A percentile compares a stretch with the other conserved stretches of the same genome.
These are phyloP conservation scores for Microcebus ravelobensis DNA, from an alignment of 2,113 vertebrate species.

Conservation along the genomic window DNA sequence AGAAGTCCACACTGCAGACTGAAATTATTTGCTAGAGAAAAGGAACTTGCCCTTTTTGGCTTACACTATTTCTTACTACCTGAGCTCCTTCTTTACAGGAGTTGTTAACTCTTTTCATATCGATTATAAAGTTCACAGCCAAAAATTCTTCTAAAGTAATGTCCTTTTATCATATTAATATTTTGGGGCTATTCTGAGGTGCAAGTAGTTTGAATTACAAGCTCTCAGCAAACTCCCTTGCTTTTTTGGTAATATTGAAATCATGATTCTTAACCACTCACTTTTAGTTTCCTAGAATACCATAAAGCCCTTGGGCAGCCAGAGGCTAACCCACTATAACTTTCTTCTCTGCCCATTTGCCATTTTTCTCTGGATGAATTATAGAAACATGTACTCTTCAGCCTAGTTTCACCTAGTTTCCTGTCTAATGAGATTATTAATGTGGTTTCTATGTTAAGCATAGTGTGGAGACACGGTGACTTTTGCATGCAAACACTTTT, in stretches of 20 bases:
- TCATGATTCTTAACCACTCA: neutral
- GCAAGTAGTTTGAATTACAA: constrained; percentile 50
- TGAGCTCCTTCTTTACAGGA: neutral
- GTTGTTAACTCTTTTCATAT: constrained; percentile 8
- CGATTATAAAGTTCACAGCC: neutral
- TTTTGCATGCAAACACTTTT: neutral
- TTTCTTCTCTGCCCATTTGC: neutral
- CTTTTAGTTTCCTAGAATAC: neutral
- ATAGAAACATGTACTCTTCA: neutral
- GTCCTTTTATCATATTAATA: neutral
- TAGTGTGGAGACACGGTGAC: neutral
- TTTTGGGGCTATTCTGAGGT: constrained; percentile 30
- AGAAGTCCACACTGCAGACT: neutral
- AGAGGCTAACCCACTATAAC: neutral
- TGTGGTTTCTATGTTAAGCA: neutral
- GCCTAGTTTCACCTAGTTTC: neutral
- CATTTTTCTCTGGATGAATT: neutral
- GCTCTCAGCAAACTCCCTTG: neutral
- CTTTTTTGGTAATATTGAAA: neutral
- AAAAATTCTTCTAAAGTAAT: neutral
- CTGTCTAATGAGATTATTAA: neutral
- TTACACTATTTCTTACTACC: neutral
- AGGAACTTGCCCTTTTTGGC: neutral
- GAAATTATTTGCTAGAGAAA: constrained; percentile 31
- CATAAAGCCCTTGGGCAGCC: neutral